Percentiles rank a stretch among this genome's conserved stretches.
Evolutionary conservation across 2,113 vertebrate genomes (phyloP).

Genomic region (Lagenorhynchus albirostris): DNA sequence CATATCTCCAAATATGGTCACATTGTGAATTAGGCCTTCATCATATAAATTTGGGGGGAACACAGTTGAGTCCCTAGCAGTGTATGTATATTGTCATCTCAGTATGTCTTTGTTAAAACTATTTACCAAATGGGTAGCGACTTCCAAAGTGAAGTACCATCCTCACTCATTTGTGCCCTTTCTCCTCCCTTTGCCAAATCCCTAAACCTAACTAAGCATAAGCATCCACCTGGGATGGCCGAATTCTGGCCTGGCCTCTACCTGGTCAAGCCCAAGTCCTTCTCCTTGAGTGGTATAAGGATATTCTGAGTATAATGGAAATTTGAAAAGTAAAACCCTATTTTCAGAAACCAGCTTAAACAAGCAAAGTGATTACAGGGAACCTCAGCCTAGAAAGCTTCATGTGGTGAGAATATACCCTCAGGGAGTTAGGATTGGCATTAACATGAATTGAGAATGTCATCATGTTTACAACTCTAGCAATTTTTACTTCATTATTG

Average conservation of each 20-base stretch:
- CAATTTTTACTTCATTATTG: not conserved
- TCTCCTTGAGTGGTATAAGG: not conserved
- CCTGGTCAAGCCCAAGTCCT: not conserved
- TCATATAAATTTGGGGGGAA: not conserved
- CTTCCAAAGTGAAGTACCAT: not conserved
- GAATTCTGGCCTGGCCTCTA: not conserved
- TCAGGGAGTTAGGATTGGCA: not conserved
- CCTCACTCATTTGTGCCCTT: not conserved
- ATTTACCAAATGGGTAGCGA: not conserved
- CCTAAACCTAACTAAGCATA: not conserved
- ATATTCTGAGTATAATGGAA: constrained; percentile 1
- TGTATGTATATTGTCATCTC: not conserved
- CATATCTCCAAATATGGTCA: not conserved
- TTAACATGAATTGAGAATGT: constrained; percentile 7
- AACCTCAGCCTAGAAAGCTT: not conserved
- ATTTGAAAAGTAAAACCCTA: constrained; percentile 27
- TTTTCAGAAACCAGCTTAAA: constrained; percentile 44
- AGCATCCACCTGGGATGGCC: not conserved
- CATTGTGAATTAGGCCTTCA: not conserved
- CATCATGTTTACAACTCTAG: not conserved
- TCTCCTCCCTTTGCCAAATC: not conserved
- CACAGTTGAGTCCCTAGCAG: not conserved
- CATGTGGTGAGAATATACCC: not conserved
- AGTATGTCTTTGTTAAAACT: not conserved
- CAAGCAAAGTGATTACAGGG: not conserved